Evolutionary conservation across 1,140 invertebrate species (phyloP), one percentile per base, ranked within the genome.

Genomic region (Drosophila pectinifera): DNA sequence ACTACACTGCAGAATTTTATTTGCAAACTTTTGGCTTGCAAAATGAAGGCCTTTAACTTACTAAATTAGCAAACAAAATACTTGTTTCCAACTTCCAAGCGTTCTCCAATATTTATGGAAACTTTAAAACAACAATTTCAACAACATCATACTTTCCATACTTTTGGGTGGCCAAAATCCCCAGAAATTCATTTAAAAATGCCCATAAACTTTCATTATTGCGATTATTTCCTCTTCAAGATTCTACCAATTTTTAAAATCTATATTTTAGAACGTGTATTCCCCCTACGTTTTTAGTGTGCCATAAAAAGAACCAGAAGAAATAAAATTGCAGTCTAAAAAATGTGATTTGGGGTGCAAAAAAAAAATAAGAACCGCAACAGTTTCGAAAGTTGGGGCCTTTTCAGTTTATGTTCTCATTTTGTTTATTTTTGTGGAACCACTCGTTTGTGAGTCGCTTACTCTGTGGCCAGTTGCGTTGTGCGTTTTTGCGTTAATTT

Each of bases 401-500:
- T 75, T 75, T 51, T 51, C 22, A 46, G 64, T 69, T 43, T 20
- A 28, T n/a, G 14, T 46, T 56, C 36, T 70, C 16, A 2, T 36
- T 51, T 38, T 62, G 36, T 11, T 51, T 51, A 8, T 31, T 31
- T 26, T 49, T 62, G 28, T 36, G n/a, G 24, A 74, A 58, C 24
- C 16, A 34, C 43, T 63, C 43, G 7, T 31, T 26, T 43, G 51
- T 53, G 61, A 70, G 64, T 65, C 63, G 73, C 36, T 56, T 56
- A 72, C 75, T 55, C 67, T 86, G 70, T 74, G 83, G 72, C 63
- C 72, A 57, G 59, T 69, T 63, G 51, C 61, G 34, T 57, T 69
- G 64, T 64, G 72, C 41, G 69, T 64, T 85, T 75, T 85, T 85
- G 57, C 73, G 69, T 86, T 86, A 86, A 86, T 78, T 86, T 82